Evolutionary conservation across 1,140 invertebrate genomes (phyloP), one percentile per base, ranked within the genome.

Genomic region (Pseudachorutes palmiensis): DNA sequence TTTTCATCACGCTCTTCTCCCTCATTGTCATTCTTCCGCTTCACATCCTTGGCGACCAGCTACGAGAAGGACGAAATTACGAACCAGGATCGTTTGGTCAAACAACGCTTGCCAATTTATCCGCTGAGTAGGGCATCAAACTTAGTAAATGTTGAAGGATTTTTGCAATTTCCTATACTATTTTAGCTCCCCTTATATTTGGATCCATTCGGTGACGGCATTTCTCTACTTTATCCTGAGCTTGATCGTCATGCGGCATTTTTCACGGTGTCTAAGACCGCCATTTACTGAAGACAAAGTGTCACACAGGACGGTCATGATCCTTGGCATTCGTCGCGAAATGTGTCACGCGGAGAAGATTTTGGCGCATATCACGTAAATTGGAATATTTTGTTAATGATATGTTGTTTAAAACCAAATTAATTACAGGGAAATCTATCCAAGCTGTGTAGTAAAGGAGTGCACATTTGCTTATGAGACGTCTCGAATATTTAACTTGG

Each of bases 401-500:
- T 41, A 41, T 41, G 36, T 41, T 5, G 19, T 5, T 19, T 41
- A 9, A 41, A 9, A 5, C 36, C 5, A 41, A 9, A 41, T 74
- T 67, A 9, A 9, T 41, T 41, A 9, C 36, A 88, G 88, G 72
- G 89, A 94, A 74, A 85, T 90, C 33, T 96, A 95, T 80, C 89
- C 92, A 36, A 87, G 91, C 71, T 83, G 90, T 55, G 85, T 85
- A 71, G 87, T 97, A 32, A 83, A 88, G 75, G 92, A 94, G 77
- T 83, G 96, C 12, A 87, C 90, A 74, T 84, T 97, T 76, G 91
- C 93, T 9, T 92, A 93, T 76, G 88, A 94, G 79, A 91, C 95
- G 63, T 88, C 86, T 62, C 84, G 86, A 73, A 81, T 96, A 14
- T 87, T 87, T 72, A 80, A 84, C 55, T 81, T 93, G n/a, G 89